Percentiles rank a stretch among this genome's conserved stretches.
Conservation (phyloP, 2,797 vertebrate species). For the Fistularia tabacaria region DNA sequence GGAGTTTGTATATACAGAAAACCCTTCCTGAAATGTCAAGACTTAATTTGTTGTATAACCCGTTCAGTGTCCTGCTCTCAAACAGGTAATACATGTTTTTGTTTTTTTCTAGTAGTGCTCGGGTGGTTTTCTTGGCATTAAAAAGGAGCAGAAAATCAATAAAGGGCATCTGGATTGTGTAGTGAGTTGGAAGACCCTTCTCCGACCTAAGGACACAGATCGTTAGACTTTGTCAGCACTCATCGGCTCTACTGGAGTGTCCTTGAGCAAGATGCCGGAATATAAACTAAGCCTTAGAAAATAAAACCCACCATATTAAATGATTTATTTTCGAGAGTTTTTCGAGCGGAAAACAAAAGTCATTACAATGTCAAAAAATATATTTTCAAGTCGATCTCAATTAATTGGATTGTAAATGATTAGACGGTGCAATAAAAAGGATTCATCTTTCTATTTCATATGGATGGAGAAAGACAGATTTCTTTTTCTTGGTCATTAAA, state of each 20-base stretch:
- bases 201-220: conserved; percentile 45
- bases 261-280: conserved; percentile 50
- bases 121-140: conserved; percentile 45
- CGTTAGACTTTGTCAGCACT: conserved; percentile 45
- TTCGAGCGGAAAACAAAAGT: no score
- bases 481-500: no score
- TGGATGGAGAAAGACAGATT: no score
- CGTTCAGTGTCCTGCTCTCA: conserved; percentile 25
- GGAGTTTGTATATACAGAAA: conserved; percentile 3
- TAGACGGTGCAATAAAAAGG: no score
- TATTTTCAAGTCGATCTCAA: no score
- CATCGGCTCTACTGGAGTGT: conserved; percentile 46
- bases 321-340: no score
- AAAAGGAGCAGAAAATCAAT: conserved; percentile 64
- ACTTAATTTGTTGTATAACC: conserved; percentile 22
- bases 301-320: not conserved
- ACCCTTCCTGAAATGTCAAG: conserved; percentile 21
- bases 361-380: no score
- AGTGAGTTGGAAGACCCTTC: conserved; percentile 45
- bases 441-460: no score
- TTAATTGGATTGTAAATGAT: no score
- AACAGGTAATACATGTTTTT: conserved; percentile 17
- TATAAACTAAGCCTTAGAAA: conserved; percentile 19
- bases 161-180: conserved; percentile 43
- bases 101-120: conserved; percentile 21